These are phyloP conservation scores for Drosophila monieri DNA, from an alignment of 2,888 invertebrate species.

Conservation along the genomic window DNA sequence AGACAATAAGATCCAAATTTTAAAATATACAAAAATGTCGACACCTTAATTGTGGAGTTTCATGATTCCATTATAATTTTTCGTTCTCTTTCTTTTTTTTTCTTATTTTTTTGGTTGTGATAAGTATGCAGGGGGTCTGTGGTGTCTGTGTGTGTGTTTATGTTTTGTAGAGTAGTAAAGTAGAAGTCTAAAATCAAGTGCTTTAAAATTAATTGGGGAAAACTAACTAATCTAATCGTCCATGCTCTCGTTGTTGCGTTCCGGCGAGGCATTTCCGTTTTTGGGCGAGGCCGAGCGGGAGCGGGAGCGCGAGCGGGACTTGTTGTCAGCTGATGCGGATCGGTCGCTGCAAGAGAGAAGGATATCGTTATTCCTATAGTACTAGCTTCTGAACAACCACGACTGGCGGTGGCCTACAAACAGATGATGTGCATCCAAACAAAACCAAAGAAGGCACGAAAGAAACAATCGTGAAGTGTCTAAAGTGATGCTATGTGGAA, in stretches of 20 bases:
- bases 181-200: constrained; percentile 73
- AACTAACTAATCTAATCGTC: constrained; percentile 83
- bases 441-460: constrained; percentile 74
- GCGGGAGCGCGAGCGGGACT: constrained; percentile 85
- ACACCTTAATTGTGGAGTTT: constrained; percentile 39
- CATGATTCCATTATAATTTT: constrained; percentile 22
- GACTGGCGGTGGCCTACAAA: constrained; percentile 50
- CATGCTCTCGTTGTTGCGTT: constrained; percentile 84
- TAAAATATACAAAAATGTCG: constrained; percentile 68
- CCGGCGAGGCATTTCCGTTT: constrained; percentile 85
- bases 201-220: constrained; percentile 64
- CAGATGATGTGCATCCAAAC: constrained; percentile 60
- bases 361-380: constrained; percentile 9
- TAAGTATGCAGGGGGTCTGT: constrained; percentile 14
- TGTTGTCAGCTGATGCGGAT: constrained; percentile 89
- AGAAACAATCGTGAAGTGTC: constrained; percentile 59
- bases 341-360: constrained; percentile 85
- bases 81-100: constrained; percentile 21
- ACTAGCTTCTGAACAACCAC: constrained; percentile 37
- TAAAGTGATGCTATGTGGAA: constrained; percentile 11
- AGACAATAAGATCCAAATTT: constrained; percentile 51
- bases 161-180: constrained; percentile 60
- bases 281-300: constrained; percentile 85
- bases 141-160: constrained; percentile 39
- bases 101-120: constrained; percentile 44